Evolutionary conservation across 2,888 invertebrate genomes (phyloP).

Genomic region (Drosophila leonis): DNA sequence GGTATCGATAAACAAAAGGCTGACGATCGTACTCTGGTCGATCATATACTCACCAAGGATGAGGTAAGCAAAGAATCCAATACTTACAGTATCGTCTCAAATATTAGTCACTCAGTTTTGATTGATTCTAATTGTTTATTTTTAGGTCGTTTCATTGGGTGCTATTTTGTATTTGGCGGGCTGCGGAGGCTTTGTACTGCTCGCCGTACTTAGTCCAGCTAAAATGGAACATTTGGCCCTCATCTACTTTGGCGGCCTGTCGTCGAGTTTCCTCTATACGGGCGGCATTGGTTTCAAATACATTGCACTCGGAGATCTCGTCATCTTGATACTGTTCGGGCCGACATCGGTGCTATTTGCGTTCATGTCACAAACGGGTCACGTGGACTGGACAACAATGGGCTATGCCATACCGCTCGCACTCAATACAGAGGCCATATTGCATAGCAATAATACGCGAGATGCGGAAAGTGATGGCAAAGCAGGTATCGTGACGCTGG

Average conservation of each 20-base stretch:
- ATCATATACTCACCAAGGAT: slow-evolving; percentile 93
- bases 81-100: neutral
- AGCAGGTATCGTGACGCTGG: slow-evolving; percentile 97
- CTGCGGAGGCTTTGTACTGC: slow-evolving; percentile 92
- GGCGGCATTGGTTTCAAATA: slow-evolving; percentile 98
- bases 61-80: slow-evolving; percentile 84
- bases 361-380: slow-evolving; percentile 96
- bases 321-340: slow-evolving; percentile 96
- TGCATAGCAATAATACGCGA: slow-evolving; percentile 97
- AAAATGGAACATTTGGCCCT: slow-evolving; percentile 97
- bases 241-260: slow-evolving; percentile 97
- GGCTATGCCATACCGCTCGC: slow-evolving; percentile 97
- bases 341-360: slow-evolving; percentile 97
- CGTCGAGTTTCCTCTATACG: slow-evolving; percentile 98
- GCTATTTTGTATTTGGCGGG: slow-evolving; percentile 95
- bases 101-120: neutral
- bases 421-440: slow-evolving; percentile 96
- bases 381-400: slow-evolving; percentile 95
- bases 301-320: slow-evolving; percentile 96
- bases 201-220: slow-evolving; percentile 93
- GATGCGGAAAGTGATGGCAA: slow-evolving; percentile 94
- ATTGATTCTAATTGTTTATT: slow-evolving; percentile 55
- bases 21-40: slow-evolving; percentile 97
- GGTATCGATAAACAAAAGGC: slow-evolving; percentile 97
- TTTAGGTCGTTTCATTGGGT: slow-evolving; percentile 94